These are phyloP conservation scores for Diarsia mendica DNA, from an alignment of 2,888 invertebrate species.

Conservation along the genomic window DNA sequence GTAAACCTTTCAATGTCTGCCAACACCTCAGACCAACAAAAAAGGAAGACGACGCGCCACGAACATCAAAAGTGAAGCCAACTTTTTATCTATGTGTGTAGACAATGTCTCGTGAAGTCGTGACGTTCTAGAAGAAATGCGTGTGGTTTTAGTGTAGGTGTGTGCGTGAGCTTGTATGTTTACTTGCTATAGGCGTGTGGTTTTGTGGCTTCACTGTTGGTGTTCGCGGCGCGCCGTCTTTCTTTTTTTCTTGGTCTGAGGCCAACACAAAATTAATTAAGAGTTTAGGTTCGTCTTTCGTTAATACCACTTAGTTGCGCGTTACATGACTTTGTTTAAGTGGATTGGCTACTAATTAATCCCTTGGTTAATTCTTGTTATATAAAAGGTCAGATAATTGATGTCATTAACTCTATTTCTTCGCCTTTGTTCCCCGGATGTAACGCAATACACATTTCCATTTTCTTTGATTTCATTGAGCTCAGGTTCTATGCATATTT, in stretches of 20 bases:
- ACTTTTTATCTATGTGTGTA: too few species aligned
- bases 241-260: too few species aligned
- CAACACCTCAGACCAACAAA: too few species aligned
- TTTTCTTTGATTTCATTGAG: constrained; percentile 41
- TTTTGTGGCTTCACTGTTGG: too few species aligned
- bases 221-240: too few species aligned
- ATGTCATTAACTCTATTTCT: not conserved
- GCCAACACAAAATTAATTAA: constrained; percentile 45
- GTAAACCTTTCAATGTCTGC: constrained; percentile 5
- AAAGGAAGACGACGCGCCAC: too few species aligned
- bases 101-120: too few species aligned
- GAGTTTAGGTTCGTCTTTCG: constrained; percentile 21
- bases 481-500: constrained; percentile 28
- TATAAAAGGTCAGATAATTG: not conserved
- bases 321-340: constrained; percentile 46
- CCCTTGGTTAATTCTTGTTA: constrained; percentile 3
- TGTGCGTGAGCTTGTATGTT: too few species aligned
- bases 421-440: constrained; percentile 14
- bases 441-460: constrained; percentile 30
- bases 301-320: constrained; percentile 46
- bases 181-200: too few species aligned
- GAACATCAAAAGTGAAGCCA: too few species aligned
- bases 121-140: too few species aligned
- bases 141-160: too few species aligned
- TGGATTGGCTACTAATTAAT: constrained; percentile 48